A percentile compares a stretch with the other conserved stretches of the same genome.
Evolutionary conservation across 2,888 invertebrate species (phyloP).

Genomic region (Hydraecia micacea): DNA sequence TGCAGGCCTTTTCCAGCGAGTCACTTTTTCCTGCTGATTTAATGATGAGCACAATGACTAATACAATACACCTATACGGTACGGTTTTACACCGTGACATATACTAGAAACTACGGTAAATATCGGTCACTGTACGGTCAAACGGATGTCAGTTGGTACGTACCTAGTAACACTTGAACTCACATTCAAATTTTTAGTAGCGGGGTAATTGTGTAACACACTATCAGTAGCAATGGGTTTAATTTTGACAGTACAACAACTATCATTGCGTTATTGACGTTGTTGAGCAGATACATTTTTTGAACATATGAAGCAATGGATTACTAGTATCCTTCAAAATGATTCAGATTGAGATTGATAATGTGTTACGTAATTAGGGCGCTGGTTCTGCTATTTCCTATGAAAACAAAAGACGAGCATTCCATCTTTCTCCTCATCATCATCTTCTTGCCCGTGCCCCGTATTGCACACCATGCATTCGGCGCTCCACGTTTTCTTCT

Average conservation of each 20-base stretch:
- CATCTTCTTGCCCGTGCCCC: not conserved
- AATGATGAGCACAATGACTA: not conserved
- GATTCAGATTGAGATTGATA: too few species aligned
- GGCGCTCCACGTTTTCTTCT: not conserved
- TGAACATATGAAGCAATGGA: too few species aligned
- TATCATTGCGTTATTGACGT: too few species aligned
- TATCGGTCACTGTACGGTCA: not conserved
- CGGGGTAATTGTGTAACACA: too few species aligned
- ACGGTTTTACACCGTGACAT: not conserved
- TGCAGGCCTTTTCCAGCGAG: not conserved
- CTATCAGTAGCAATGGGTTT: too few species aligned
- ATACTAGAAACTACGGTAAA: not conserved
- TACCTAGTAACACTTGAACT: not conserved
- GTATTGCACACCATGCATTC: not conserved
- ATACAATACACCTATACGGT: not conserved
- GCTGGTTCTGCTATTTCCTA: not conserved
- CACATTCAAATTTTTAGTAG: not conserved
- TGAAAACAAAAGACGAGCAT: slow-evolving; percentile 16
- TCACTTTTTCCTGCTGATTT: slow-evolving; percentile 18
- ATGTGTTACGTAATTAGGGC: too few species aligned
- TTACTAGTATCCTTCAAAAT: too few species aligned
- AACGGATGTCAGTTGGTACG: not conserved
- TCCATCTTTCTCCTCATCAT: not conserved
- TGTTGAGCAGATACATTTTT: too few species aligned
- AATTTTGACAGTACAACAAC: too few species aligned